Base-by-base conservation (phyloP, 92 coral and sea anemone genomes). In the Desmophyllum pertusum region DNA sequence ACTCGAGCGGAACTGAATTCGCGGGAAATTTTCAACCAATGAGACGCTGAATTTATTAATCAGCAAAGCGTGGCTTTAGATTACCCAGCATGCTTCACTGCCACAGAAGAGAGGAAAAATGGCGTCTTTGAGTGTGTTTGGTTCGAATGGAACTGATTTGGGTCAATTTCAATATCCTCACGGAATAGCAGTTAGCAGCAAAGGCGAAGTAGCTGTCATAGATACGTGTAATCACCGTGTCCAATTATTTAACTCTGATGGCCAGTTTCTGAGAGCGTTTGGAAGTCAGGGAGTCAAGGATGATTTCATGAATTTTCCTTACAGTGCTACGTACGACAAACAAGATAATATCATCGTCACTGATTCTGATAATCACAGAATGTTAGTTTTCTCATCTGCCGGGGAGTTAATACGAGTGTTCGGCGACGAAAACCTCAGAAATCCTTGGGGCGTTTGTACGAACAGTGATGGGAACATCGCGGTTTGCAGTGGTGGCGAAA, bases 291-390 rank as follows among this genome's bases (percentile, higher is more conserved):
- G 90, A 64, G 83, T 68, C 41, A 86, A 43, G 4, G 78, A 36
- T 15, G 90, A 90, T 33, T 51, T 19, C 30, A 27, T 92, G 80
- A 86, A 84, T 70, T 86, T 83, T 36, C 95, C 95, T 33, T 85
- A 83, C 70, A 84, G 91, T 10, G 89, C 81, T 17, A 84, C 95
- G 1, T 63, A 62, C 36, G 95, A 83, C 71, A 42, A 30, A 14
- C 74, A 86, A 40, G 86, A 80, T 8, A 89, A 86, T 45, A 43
- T 89, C 73, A 80, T 92, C 87, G 73, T 92, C 43, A 80, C 92
- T 63, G 95, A 92, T 51, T 80, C 77, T 36, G 93, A 86, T 57
- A 92, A 92, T 43, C 88, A 89, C 59, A 69, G 95, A 38, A 36
- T 92, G 38, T 79, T 80, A 42, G 78, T 92, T 27, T 86, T 81